Evolutionary conservation across 2,113 vertebrate species (phyloP).

Genomic region (Poecilia latipinna): DNA sequence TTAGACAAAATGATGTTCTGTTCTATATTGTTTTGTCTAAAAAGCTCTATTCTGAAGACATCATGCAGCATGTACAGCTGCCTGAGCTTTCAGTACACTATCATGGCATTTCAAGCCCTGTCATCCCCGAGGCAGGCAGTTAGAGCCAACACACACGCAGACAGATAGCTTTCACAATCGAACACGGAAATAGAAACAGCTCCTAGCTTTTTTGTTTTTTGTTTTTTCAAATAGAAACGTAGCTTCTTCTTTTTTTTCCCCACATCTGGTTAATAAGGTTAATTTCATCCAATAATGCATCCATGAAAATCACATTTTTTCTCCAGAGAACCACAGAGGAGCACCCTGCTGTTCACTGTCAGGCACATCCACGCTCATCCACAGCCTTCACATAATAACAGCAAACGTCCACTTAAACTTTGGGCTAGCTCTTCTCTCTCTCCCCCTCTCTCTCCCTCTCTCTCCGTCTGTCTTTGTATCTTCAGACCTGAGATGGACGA

Average conservation of each 20-base stretch:
- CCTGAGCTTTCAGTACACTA: constrained; percentile 82
- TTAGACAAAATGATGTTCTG: constrained; percentile 96
- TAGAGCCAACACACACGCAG: constrained; percentile 64
- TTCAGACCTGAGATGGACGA: constrained; percentile 84
- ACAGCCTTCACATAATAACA: constrained; percentile 78
- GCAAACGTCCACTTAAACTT: constrained; percentile 78
- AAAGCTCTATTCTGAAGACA: constrained; percentile 83
- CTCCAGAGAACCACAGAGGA: constrained; percentile 67
- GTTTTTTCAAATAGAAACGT: background rate
- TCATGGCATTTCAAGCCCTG: constrained; percentile 81
- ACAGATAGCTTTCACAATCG: constrained; percentile 58
- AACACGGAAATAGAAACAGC: constrained; percentile 45
- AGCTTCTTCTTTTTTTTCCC: constrained; percentile 48
- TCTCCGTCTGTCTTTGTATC: constrained; percentile 72
- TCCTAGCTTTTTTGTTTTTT: constrained; percentile 9
- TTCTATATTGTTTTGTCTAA: constrained; percentile 89
- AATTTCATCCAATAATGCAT: constrained; percentile 79
- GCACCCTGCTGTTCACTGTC: constrained; percentile 76
- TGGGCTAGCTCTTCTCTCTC: constrained; percentile 58
- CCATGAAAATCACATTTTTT: constrained; percentile 77
- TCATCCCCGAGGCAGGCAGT: constrained; percentile 72
- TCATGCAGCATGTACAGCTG: constrained; percentile 79
- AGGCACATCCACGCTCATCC: constrained; percentile 74
- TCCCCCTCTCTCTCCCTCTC: constrained; percentile 2
- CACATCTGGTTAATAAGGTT: constrained; percentile 82